phyloP scores from a whole-genome alignment of 92 coral and sea anemone species.

The Porites cylindrica region DNA sequence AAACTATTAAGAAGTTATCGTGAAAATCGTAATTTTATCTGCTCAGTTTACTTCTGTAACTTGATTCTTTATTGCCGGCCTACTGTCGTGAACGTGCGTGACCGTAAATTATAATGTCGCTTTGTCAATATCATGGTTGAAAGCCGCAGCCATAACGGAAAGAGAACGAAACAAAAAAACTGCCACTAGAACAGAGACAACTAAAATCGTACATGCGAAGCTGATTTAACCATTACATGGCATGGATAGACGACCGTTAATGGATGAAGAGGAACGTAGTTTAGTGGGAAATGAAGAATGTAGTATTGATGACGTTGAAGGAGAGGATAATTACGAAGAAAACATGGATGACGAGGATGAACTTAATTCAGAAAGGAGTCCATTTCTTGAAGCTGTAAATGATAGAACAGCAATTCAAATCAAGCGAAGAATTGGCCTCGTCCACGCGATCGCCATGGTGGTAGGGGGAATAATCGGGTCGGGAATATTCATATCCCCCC shows the following conservation, averaged over 20 bases:
- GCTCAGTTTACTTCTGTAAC: too few relatives aligned
- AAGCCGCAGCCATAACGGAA: too few relatives aligned
- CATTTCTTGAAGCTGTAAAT: background rate
- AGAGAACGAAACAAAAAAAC: too few relatives aligned
- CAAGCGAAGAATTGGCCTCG: conserved; percentile 76
- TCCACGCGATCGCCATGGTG: conserved; percentile 87
- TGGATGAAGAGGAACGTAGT: background rate
- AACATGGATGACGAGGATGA: conserved; percentile 1
- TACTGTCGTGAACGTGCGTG: too few relatives aligned
- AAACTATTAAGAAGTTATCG: too few relatives aligned
- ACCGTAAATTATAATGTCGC: too few relatives aligned
- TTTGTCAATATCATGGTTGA: too few relatives aligned
- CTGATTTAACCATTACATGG: background rate
- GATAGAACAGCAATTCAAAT: background rate
- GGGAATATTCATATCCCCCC: conserved; percentile 96
- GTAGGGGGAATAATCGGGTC: conserved; percentile 95
- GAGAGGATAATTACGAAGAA: background rate
- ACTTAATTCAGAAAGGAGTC: background rate
- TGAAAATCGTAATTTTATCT: too few relatives aligned
- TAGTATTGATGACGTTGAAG: background rate
- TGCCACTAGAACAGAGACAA: too few relatives aligned
- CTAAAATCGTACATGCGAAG: background rate
- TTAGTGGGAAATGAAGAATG: background rate
- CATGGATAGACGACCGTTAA: background rate
- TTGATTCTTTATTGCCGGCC: too few relatives aligned